Percentiles rank a stretch among this genome's conserved stretches.
Conservation (phyloP, 2,888 invertebrate genomes). For the Helicoverpa assulta region DNA sequence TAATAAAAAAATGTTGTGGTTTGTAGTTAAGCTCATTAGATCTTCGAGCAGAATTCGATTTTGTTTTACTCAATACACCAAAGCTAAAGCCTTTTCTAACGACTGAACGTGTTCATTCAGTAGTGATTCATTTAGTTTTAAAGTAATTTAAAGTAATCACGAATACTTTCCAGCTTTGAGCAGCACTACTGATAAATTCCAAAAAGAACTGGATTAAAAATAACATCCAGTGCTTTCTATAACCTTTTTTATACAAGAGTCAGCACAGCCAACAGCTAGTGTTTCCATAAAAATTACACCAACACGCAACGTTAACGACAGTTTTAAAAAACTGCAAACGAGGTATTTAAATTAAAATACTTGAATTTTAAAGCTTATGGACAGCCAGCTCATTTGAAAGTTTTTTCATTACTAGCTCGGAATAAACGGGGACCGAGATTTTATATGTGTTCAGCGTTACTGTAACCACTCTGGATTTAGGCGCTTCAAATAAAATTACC, state of each 20-base stretch:
- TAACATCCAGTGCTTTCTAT: no score
- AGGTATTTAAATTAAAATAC: slow-evolving; percentile 54
- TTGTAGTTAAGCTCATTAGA: not conserved
- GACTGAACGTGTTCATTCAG: no score
- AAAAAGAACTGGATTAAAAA: no score
- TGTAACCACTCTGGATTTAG: slow-evolving; percentile 64
- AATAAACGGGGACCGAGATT: slow-evolving; percentile 61
- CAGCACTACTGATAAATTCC: no score
- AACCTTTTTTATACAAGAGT: not conserved
- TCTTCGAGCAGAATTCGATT: no score
- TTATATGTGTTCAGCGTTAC: slow-evolving; percentile 64
- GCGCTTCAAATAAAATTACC: slow-evolving; percentile 66
- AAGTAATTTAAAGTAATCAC: no score
- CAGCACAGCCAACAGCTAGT: not conserved
- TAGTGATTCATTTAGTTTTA: no score
- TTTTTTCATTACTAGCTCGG: slow-evolving; percentile 72
- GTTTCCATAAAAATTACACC: slow-evolving; percentile 15
- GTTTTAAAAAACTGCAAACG: slow-evolving; percentile 37
- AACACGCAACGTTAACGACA: slow-evolving; percentile 9
- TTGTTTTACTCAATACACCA: no score
- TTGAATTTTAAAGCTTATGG: slow-evolving; percentile 63
- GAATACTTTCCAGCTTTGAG: no score
- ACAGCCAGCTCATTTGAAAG: slow-evolving; percentile 69
- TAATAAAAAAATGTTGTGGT: slow-evolving; percentile 2
- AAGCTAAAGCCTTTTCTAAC: no score